A percentile compares a stretch with the other conserved stretches of the same genome.
phyloP scores from a whole-genome alignment of 2,797 vertebrate species.

The Tapirus indicus region DNA sequence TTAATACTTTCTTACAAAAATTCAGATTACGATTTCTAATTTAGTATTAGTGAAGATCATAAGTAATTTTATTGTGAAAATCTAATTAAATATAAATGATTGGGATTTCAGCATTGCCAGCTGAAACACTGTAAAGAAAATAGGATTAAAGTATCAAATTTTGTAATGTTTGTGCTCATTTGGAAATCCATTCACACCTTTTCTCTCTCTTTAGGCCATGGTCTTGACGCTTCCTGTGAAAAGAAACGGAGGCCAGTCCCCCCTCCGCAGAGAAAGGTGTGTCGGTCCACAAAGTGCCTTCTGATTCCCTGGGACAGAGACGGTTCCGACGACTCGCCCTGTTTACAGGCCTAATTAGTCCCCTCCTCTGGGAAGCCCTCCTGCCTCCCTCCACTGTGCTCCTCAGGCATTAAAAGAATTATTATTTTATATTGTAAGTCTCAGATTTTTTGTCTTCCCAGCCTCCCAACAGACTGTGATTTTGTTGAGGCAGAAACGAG shows the following conservation, averaged over 20 bases:
- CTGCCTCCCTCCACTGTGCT: neutral
- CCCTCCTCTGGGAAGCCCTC: neutral
- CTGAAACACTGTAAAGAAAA: constrained; percentile 16
- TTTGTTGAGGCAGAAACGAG: neutral
- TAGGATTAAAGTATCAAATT: neutral
- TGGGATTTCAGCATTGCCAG: neutral
- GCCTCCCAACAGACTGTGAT: neutral
- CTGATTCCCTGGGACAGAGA: neutral
- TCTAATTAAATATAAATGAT: constrained; percentile 59
- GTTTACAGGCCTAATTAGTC: neutral
- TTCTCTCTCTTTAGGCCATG: neutral
- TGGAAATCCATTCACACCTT: neutral
- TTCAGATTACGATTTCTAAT: neutral
- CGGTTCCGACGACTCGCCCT: neutral
- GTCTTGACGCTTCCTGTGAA: neutral
- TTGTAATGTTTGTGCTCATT: neutral
- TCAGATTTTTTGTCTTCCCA: neutral
- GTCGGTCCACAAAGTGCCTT: neutral
- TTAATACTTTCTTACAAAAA: neutral
- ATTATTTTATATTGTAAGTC: neutral
- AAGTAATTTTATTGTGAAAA: constrained; percentile 41
- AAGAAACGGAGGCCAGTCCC: neutral
- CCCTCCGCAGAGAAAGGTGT: neutral
- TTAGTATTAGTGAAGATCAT: neutral
- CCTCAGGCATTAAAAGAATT: neutral